These are phyloP conservation scores for Hedychridium roseum DNA, from an alignment of 2,888 invertebrate species.

Conservation along the genomic window DNA sequence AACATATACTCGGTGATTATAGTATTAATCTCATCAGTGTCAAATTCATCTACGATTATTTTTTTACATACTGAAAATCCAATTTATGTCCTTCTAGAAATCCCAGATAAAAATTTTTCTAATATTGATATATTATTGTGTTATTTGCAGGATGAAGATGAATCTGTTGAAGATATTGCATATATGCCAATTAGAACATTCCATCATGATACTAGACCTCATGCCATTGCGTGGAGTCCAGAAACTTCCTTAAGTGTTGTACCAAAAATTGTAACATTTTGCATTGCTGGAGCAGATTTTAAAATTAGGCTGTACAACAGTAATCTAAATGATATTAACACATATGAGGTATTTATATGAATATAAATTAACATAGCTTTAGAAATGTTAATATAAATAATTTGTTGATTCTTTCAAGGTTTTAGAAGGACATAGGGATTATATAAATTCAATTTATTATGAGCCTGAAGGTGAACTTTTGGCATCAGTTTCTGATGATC, in stretches of 20 bases:
- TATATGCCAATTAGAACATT: constrained; percentile 69
- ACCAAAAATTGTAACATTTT: constrained; percentile 68
- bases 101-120: constrained; percentile 28
- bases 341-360: constrained; percentile 65
- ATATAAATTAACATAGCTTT: too few species aligned
- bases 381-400: constrained; percentile 4
- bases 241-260: constrained; percentile 69
- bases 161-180: constrained; percentile 65
- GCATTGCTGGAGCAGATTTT: constrained; percentile 68
- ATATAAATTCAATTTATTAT: constrained; percentile 75
- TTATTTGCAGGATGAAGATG: constrained; percentile 66
- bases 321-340: constrained; percentile 66
- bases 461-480: constrained; percentile 74
- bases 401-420: constrained; percentile 57
- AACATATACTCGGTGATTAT: too few species aligned
- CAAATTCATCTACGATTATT: too few species aligned
- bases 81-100: too few species aligned
- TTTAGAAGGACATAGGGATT: constrained; percentile 72
- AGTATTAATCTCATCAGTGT: too few species aligned
- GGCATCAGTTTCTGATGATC: constrained; percentile 81
- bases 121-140: constrained; percentile 30
- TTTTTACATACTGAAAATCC: too few species aligned
- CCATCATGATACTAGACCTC: constrained; percentile 67
- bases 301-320: constrained; percentile 68
- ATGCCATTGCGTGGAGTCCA: constrained; percentile 70